Evolutionary conservation across 2,113 vertebrate species (phyloP), one percentile per base, ranked within the genome.

Genomic region (Anguilla japonica): DNA sequence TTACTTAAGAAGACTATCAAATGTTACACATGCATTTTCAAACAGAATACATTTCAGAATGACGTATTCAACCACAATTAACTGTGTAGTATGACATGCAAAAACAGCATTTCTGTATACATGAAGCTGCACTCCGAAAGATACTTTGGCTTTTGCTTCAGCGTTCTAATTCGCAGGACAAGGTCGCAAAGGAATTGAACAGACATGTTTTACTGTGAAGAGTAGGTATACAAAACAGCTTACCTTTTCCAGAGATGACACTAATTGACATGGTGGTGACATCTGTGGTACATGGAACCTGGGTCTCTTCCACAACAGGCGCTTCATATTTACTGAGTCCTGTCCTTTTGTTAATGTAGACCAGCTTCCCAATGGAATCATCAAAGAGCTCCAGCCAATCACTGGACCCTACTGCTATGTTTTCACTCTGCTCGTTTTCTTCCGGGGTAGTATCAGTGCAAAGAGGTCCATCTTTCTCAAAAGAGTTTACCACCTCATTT

Each of bases 351-450:
- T 99, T 99, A 90, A 99, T 90, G 43, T 97, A 99, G 81, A 97
- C 95, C 0, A 88, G 96, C 92, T 88, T 98, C 85, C 98, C 98
- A 39, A 93, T 90, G 0, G 91, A 92, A 41, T 90, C 78, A 82
- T 99, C 97, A 81, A 97, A 99, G 91, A 96, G 96, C 85, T 95
- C 95, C 60, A 97, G 86, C 98, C 98, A 99, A 84, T 96, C 90
- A 60, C 90, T 93, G 83, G 86, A 67, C 0, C 29, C 40, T 57
- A 40, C 34, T 39, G 4, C 78, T 34, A 20, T 46, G 39, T 22
- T 86, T 88, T 26, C 57, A 29, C 2, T 71, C 34, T 34, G 39
- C 50, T 75, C 22, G 26, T 22, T 63, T 22, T 20, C 39, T 80
- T 8, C 83, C 20, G 6, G 18, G 79, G 40, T 53, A 26, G 16